Base-by-base conservation (phyloP, 2,113 vertebrate species). In the Festucalex cinctus region DNA sequence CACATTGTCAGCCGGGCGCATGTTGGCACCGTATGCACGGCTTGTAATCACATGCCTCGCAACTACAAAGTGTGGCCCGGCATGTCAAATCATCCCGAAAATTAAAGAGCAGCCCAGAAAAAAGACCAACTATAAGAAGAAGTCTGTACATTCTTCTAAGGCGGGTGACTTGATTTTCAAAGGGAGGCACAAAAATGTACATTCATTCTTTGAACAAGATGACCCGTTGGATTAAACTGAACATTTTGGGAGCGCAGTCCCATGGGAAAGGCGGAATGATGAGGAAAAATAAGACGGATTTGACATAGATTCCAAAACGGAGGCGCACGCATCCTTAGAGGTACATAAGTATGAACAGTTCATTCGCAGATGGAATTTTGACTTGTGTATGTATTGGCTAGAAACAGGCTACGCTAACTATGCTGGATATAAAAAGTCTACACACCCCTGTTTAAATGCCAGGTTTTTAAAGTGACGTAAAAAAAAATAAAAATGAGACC, bases 31-130 rank as follows among this genome's bases (percentile, higher is more conserved):
- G 67, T 84, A 86, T 78, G 73, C 79, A 82, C 74, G 71, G 78
- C 78, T 83, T 84, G 82, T 89, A 91, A 91, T 91, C 81, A 92
- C 87, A 91, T 65, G 80, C 69, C 85, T 82, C 67, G 63, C 79
- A 22, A 71, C 70, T 83, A 80, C 80, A 82, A 77, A 86, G 84
- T 62, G 41, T 66, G 65, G 65, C 59, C 54, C 62, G 73, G 64
- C 63, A 81, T 66, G 54, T 77, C 71, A 63, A 69, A 70, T 78
- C 69, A 68, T 48, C 65, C 41, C 71, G 83, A 82, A 91, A 91
- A 91, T 89, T 89, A 86, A 53, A 89, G 70, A 75, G 73, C 32
- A 37, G 19, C 20, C 58, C 35, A 60, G n/a, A 13, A 6, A 17
- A 43, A 62, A 41, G 12, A 62, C 2, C n/a, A 14, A 8, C n/a